Evolutionary conservation across 1,140 invertebrate species (phyloP).

Genomic region (Diachasma alloeum): DNA sequence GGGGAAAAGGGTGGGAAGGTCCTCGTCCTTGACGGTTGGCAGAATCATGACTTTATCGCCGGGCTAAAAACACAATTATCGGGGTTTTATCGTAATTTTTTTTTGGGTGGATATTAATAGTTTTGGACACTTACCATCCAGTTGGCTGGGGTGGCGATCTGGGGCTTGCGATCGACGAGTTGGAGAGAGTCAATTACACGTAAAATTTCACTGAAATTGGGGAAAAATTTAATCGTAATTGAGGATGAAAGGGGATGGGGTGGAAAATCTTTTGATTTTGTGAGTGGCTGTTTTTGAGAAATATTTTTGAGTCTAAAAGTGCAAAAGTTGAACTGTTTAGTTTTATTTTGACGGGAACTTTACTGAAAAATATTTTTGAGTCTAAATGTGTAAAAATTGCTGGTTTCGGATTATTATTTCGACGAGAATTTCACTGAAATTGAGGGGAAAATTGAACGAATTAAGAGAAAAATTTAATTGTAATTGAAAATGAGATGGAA

Average conservation of each 20-base stretch:
- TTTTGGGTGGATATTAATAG: not conserved
- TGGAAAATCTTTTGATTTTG: not conserved
- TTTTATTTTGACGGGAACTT: no score
- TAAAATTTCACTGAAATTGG: conserved; percentile 83
- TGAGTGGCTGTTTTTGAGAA: not conserved
- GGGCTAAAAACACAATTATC: conserved; percentile 63
- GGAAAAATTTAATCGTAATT: not conserved
- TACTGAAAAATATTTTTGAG: no score
- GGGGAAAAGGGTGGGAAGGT: conserved; percentile 77
- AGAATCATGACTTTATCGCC: conserved; percentile 86
- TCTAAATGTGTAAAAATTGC: no score
- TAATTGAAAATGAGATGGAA: no score
- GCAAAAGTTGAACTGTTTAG: no score
- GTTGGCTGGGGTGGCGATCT: conserved; percentile 86
- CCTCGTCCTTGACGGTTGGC: conserved; percentile 76
- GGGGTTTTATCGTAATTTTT: conserved; percentile 24
- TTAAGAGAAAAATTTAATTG: not conserved
- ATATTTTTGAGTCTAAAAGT: not conserved
- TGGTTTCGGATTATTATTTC: no score
- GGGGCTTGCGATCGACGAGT: conserved; percentile 74
- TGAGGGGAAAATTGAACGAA: no score
- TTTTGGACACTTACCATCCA: conserved; percentile 75
- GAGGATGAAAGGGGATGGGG: no score
- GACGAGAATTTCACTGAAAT: conserved; percentile 86
- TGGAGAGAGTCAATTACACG: conserved; percentile 89